Evolutionary conservation across 2,797 vertebrate genomes (phyloP).

Genomic region (Pipistrellus pygmaeus): DNA sequence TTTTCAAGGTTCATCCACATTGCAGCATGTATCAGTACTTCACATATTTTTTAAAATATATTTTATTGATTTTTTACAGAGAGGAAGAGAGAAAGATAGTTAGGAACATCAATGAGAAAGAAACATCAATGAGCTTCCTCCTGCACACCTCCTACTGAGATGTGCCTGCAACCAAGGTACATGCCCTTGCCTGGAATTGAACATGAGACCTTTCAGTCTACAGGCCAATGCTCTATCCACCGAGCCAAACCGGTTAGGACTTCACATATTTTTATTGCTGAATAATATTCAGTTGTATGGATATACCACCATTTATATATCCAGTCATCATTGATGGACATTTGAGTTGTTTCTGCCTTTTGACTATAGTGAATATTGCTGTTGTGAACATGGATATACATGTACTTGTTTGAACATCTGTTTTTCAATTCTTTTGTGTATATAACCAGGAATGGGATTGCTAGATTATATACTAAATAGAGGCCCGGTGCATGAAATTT

Average conservation of each 20-base stretch:
- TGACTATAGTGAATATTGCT: background rate
- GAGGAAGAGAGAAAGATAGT: too few relatives aligned
- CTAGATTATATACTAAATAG: background rate
- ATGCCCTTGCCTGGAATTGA: too few relatives aligned
- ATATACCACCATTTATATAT: background rate
- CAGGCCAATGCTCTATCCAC: too few relatives aligned
- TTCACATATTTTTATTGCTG: background rate
- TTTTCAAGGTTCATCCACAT: background rate
- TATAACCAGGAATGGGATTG: background rate
- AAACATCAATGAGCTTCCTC: too few relatives aligned
- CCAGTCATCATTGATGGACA: background rate
- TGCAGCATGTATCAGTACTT: background rate
- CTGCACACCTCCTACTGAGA: too few relatives aligned
- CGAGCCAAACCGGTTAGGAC: too few relatives aligned
- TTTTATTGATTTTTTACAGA: too few relatives aligned
- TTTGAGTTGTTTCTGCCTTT: background rate
- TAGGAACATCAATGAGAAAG: too few relatives aligned
- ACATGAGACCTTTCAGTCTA: too few relatives aligned
- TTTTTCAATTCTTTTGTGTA: background rate
- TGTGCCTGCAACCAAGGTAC: too few relatives aligned
- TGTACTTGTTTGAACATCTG: background rate
- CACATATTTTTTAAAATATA: background rate
- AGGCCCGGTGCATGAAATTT: too few relatives aligned
- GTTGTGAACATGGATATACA: background rate
- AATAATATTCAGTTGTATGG: background rate